phyloP scores from a whole-genome alignment of 2,797 vertebrate species.

The Amphiprion clarkii region DNA sequence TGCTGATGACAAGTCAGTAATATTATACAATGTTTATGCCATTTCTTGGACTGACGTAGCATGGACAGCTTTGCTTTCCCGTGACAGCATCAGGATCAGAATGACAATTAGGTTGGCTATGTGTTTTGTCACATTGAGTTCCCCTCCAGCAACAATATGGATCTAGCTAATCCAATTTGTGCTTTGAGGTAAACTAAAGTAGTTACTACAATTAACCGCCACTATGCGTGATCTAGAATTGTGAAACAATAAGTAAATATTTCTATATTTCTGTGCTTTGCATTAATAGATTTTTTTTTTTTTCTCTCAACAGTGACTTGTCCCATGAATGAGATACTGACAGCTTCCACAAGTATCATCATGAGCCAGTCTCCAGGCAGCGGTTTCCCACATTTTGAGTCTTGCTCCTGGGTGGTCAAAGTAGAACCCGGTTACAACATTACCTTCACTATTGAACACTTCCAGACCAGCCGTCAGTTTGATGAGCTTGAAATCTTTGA shows the following conservation, averaged over 20 bases:
- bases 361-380: conserved; percentile 94
- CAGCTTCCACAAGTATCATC: conserved; percentile 93
- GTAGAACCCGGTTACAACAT: conserved; percentile 94
- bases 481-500: conserved; percentile 98
- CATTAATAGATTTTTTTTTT: neutral
- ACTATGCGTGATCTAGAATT: conserved; percentile 26
- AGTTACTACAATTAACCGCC: conserved; percentile 22
- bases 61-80: conserved; percentile 57
- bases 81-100: conserved; percentile 38
- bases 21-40: conserved; percentile 23
- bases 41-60: conserved; percentile 31
- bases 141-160: conserved; percentile 55
- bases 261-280: neutral
- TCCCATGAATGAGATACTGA: conserved; percentile 94
- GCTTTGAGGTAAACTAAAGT: conserved; percentile 54
- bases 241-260: conserved; percentile 28
- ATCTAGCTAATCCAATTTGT: conserved; percentile 57
- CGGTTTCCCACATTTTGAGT: conserved; percentile 95
- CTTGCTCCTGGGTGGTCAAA: conserved; percentile 97
- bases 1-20: conserved; percentile 33
- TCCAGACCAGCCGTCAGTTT: conserved; percentile 96
- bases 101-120: conserved; percentile 62
- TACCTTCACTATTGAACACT: conserved; percentile 95
- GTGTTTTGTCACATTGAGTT: conserved; percentile 65
- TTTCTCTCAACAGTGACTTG: conserved; percentile 89